Conservation (phyloP, 2,888 invertebrate genomes). For the Cantharis rufa region DNA sequence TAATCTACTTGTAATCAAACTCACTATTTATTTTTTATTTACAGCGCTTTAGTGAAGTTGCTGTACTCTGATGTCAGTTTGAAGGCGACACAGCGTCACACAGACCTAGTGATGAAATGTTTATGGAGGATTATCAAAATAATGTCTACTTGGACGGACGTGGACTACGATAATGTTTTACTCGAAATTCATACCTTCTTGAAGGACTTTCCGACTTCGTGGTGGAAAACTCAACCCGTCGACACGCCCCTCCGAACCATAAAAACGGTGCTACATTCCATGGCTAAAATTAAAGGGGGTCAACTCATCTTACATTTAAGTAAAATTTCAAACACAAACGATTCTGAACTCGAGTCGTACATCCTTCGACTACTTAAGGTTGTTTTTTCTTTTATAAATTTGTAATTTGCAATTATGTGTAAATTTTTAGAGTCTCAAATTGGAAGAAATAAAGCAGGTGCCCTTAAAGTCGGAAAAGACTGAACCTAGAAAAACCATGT, state of each 20-base stretch:
- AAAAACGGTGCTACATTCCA: slow-evolving; percentile 90
- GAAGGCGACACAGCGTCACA: slow-evolving; percentile 70
- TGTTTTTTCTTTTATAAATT: slow-evolving; percentile 30
- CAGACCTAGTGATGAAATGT: slow-evolving; percentile 88
- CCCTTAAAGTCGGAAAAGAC: slow-evolving; percentile 47
- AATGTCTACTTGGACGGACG: slow-evolving; percentile 78
- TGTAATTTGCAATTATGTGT: background rate
- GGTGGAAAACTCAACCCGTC: slow-evolving; percentile 83
- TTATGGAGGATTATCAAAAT: slow-evolving; percentile 93
- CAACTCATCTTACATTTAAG: slow-evolving; percentile 78
- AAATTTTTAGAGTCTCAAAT: slow-evolving; percentile 55
- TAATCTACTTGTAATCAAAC: no score
- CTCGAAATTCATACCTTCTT: slow-evolving; percentile 88
- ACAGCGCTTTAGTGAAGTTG: slow-evolving; percentile 83
- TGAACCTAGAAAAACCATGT: slow-evolving; percentile 58
- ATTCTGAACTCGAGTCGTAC: slow-evolving; percentile 86
- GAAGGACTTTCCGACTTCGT: slow-evolving; percentile 80
- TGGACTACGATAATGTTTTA: slow-evolving; percentile 79
- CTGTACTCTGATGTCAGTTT: slow-evolving; percentile 83
- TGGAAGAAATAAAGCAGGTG: slow-evolving; percentile 56
- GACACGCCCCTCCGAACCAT: slow-evolving; percentile 92
- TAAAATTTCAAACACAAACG: slow-evolving; percentile 75
- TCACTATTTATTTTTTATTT: slow-evolving; percentile 33
- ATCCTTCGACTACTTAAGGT: slow-evolving; percentile 81
- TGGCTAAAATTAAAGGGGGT: slow-evolving; percentile 86